phyloP scores from a whole-genome alignment of 2,888 invertebrate genomes.

The Agrenia bidenticulata region DNA sequence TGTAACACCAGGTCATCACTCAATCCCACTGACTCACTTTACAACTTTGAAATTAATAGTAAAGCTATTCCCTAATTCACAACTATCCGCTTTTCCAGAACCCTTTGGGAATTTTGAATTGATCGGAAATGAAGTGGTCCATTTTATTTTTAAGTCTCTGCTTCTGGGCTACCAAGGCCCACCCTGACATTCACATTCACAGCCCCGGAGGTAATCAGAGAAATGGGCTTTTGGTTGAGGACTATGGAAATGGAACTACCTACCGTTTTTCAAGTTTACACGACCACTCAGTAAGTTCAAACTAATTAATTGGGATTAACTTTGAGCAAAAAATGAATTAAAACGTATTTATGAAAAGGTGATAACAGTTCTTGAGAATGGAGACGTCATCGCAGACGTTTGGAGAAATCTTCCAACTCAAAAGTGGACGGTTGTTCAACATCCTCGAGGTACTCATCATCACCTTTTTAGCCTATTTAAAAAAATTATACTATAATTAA shows the following conservation, averaged over 20 bases:
- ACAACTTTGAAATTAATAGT: too few relatives aligned
- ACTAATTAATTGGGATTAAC: too few relatives aligned
- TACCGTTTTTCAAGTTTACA: slow-evolving; percentile 25
- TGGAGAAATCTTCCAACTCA: slow-evolving; percentile 22
- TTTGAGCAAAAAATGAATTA: background rate
- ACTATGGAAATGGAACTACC: slow-evolving; percentile 30
- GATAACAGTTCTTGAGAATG: slow-evolving; percentile 33
- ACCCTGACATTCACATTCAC: too few relatives aligned
- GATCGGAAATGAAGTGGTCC: too few relatives aligned
- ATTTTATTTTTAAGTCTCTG: too few relatives aligned
- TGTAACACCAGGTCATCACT: too few relatives aligned
- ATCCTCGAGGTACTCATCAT: slow-evolving; percentile 29
- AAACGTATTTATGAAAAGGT: slow-evolving; percentile 27
- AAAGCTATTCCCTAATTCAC: too few relatives aligned
- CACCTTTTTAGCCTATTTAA: background rate
- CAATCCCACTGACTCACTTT: too few relatives aligned
- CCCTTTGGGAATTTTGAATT: too few relatives aligned
- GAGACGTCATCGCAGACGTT: slow-evolving; percentile 33
- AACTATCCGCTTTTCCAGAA: too few relatives aligned
- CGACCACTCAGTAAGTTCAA: slow-evolving; percentile 30
- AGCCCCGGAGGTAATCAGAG: too few relatives aligned
- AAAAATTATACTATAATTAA: background rate
- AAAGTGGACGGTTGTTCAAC: slow-evolving; percentile 30
- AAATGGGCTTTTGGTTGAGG: background rate
- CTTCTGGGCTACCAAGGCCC: too few relatives aligned